Percentiles rank a stretch among this genome's conserved stretches.
Evolutionary conservation across 2,888 invertebrate genomes (phyloP).

Genomic region (Callosobruchus maculatus): DNA sequence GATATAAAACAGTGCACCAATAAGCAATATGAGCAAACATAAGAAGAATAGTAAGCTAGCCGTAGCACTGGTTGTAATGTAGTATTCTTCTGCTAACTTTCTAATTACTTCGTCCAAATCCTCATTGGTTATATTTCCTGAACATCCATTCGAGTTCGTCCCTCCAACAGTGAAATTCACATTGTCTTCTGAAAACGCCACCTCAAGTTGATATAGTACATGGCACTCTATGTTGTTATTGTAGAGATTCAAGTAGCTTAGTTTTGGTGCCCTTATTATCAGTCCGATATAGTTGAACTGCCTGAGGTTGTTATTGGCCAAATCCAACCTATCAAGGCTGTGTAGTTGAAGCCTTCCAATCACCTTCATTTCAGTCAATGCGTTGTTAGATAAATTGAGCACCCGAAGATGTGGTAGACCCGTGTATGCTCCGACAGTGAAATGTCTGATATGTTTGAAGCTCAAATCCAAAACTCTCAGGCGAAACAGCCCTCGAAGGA

Average conservation of each 20-base stretch:
- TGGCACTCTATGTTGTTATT: conserved; percentile 38
- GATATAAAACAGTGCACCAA: conserved; percentile 33
- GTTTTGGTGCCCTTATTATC: conserved; percentile 32
- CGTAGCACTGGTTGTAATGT: conserved; percentile 9
- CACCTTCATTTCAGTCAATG: conserved; percentile 28
- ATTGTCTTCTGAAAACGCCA: conserved; percentile 32
- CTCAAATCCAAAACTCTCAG: conserved; percentile 37
- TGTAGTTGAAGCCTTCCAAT: conserved; percentile 37
- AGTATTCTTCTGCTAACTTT: conserved; percentile 5
- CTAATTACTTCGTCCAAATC: conserved; percentile 7
- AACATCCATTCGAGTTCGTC: conserved; percentile 7
- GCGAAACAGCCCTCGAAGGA: conserved; percentile 33
- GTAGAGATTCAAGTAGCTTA: conserved; percentile 32
- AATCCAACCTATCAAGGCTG: conserved; percentile 37
- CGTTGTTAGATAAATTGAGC: conserved; percentile 38
- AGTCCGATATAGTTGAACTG: conserved; percentile 38
- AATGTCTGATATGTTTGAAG: conserved; percentile 34
- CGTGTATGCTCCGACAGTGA: conserved; percentile 36
- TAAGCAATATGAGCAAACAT: conserved; percentile 25
- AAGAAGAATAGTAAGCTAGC: conserved; percentile 27
- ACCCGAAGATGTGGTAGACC: conserved; percentile 38
- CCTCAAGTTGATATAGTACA: conserved; percentile 34
- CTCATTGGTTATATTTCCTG: not conserved
- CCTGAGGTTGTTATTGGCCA: conserved; percentile 37
- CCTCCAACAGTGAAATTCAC: conserved; percentile 19